Base-by-base conservation (phyloP, 2,113 vertebrate species). In the Lethenteron camtschaticum region DNA sequence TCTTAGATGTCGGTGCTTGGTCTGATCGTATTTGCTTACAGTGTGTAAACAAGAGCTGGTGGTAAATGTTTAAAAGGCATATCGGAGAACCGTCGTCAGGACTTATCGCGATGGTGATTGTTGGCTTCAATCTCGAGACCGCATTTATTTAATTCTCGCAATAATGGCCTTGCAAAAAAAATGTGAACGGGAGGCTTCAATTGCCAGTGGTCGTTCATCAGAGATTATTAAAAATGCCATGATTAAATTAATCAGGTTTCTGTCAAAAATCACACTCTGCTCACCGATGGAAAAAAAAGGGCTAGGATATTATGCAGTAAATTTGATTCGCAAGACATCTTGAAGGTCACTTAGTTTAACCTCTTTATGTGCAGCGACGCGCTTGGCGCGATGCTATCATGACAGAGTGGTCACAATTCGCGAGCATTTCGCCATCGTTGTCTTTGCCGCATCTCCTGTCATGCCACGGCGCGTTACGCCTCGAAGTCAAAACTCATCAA, bases 201-300 rank as follows among this genome's bases (percentile, higher is more conserved):
- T 66, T 16, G 63, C 63, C 24, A 24, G 24, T 66, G 63, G 63
- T n/a, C 63, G 63, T 24, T 66, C 41, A 41, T 41, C 63, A 66
- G 24, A 66, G 63, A 66, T 66, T 66, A 66, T 16, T 66, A 66
- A 66, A 66, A 66, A 66, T 66, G 63, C n/a, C 63, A 66, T 66
- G 63, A 66, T 66, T 66, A 66, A 66, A 66, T 66, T 66, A 66
- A 66, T 66, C 63, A 66, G 63, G 63, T 66, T 66, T 24, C 63
- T 66, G 63, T 66, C 63, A 66, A 24, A 66, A 66, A 24, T 16
- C 63, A 16, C 63, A 66, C 63, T n/a, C 63, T 24, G 41, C 63
- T 16, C n/a, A 16, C 63, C n/a, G 63, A n/a, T 66, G 63, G 24
- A 16, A 66, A 66, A 66, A 20, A 66, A 66, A 16, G 9, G n/a